Percentiles rank a stretch among this genome's conserved stretches.
Evolutionary conservation across 1,140 invertebrate genomes (phyloP).

Genomic region (Phocides pigmalion): DNA sequence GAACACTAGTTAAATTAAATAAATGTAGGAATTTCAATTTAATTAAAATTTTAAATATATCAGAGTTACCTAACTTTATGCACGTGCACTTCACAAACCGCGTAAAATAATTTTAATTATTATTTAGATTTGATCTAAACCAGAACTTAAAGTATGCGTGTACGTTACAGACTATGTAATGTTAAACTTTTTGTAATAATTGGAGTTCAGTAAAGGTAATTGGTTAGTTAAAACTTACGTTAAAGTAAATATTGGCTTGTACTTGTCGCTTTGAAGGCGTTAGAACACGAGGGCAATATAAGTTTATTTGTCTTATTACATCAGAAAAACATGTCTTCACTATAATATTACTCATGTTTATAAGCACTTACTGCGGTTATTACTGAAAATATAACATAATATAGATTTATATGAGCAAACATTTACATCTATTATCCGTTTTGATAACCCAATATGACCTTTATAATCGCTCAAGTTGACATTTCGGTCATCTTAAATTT

Average conservation of each 20-base stretch:
- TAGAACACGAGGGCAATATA: slow-evolving; percentile 37
- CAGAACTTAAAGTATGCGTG: no score
- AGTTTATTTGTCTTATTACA: slow-evolving; percentile 43
- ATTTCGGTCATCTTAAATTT: slow-evolving; percentile 34
- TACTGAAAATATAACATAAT: slow-evolving; percentile 39
- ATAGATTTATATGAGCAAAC: slow-evolving; percentile 44
- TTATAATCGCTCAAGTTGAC: slow-evolving; percentile 51
- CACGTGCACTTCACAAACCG: no score
- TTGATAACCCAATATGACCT: slow-evolving; percentile 79
- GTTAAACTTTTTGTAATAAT: no score
- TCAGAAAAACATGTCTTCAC: slow-evolving; percentile 48
- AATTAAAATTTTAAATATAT: no score
- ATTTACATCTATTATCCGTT: slow-evolving; percentile 52
- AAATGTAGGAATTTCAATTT: no score
- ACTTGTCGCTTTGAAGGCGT: slow-evolving; percentile 34
- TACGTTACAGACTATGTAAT: no score
- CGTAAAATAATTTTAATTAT: no score
- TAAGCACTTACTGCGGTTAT: slow-evolving; percentile 20
- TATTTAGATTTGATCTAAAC: no score
- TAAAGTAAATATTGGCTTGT: slow-evolving; percentile 52
- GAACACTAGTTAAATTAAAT: no score
- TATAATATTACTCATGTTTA: slow-evolving; percentile 56
- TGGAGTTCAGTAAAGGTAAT: background rate
- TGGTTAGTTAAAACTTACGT: slow-evolving; percentile 47
- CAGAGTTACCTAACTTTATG: no score